Conservation (phyloP, 2,888 invertebrate genomes). For the Ochlodes sylvanus region DNA sequence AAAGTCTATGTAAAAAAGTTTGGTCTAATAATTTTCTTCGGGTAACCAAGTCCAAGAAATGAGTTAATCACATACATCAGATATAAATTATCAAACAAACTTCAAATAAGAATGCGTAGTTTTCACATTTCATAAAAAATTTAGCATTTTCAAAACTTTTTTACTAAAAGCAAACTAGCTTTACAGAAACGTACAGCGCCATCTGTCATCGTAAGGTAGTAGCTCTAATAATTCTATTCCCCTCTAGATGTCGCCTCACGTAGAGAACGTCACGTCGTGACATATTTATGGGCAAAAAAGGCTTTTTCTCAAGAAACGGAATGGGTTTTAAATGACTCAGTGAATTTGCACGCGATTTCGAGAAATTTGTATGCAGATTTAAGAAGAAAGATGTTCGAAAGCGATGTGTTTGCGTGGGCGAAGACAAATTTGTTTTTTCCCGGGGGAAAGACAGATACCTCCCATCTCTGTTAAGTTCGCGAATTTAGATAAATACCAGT, state of each 20-base stretch:
- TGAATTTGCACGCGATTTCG: conserved; percentile 78
- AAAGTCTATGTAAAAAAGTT: too few species aligned
- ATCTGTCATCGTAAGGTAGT: conserved; percentile 8
- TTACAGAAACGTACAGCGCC: conserved; percentile 4
- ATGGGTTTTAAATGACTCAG: conserved; percentile 81
- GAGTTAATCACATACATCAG: too few species aligned
- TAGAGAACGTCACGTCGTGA: conserved; percentile 56
- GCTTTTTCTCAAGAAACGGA: conserved; percentile 46
- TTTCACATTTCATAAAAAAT: too few species aligned
- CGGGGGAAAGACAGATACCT: background rate
- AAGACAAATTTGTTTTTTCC: conserved; percentile 32
- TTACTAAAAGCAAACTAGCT: background rate
- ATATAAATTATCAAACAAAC: too few species aligned
- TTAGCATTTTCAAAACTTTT: background rate
- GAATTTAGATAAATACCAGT: background rate
- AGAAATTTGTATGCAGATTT: conserved; percentile 80
- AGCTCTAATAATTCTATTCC: conserved; percentile 13
- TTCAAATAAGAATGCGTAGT: too few species aligned
- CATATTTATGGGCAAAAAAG: conserved; percentile 39
- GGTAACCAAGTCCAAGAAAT: too few species aligned
- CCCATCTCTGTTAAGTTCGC: background rate
- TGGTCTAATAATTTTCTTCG: too few species aligned
- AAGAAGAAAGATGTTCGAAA: conserved; percentile 66
- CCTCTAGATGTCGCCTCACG: conserved; percentile 62
- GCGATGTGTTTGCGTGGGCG: conserved; percentile 35